These are phyloP conservation scores for Steinernema scapterisci DNA, from an alignment of 2,888 invertebrate species.

Conservation along the genomic window DNA sequence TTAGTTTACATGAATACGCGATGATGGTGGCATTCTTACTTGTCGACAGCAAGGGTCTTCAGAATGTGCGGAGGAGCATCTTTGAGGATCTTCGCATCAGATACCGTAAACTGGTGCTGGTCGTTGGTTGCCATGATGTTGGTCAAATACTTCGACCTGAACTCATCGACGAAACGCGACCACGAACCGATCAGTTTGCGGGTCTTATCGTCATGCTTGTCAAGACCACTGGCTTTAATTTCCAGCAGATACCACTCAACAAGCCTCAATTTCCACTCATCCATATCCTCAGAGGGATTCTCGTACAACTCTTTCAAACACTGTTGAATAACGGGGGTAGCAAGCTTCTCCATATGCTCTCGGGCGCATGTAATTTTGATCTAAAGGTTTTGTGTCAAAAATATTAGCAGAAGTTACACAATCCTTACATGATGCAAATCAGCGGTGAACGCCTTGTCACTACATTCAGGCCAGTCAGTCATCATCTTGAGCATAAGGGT, in stretches of 20 bases:
- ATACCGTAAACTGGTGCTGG: constrained; percentile 53
- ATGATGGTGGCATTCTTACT: constrained; percentile 39
- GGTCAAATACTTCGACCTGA: constrained; percentile 60
- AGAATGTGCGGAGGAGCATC: constrained; percentile 64
- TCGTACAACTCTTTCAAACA: constrained; percentile 56
- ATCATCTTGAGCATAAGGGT: constrained; percentile 65
- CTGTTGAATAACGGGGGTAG: constrained; percentile 51
- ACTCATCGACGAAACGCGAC: constrained; percentile 60
- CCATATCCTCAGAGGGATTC: constrained; percentile 51
- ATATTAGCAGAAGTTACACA: neutral
- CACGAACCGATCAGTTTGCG: constrained; percentile 60
- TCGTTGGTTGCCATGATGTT: constrained; percentile 63
- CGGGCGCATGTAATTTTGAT: constrained; percentile 63
- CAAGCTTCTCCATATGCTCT: constrained; percentile 62
- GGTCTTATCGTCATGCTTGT: constrained; percentile 58
- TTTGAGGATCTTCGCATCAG: constrained; percentile 47
- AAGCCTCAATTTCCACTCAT: constrained; percentile 61
- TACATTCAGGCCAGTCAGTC: constrained; percentile 66
- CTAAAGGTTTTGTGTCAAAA: constrained; percentile 39
- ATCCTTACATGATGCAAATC: constrained; percentile 61
- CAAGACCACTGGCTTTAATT: constrained; percentile 56
- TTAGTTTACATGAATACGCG: too few species aligned
- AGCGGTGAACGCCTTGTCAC: constrained; percentile 54
- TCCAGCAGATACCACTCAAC: constrained; percentile 55
- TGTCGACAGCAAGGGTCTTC: constrained; percentile 53